Percentiles rank a stretch among this genome's conserved stretches.
phyloP scores from a whole-genome alignment of 2,797 vertebrate species.

The Thalassophryne amazonica region DNA sequence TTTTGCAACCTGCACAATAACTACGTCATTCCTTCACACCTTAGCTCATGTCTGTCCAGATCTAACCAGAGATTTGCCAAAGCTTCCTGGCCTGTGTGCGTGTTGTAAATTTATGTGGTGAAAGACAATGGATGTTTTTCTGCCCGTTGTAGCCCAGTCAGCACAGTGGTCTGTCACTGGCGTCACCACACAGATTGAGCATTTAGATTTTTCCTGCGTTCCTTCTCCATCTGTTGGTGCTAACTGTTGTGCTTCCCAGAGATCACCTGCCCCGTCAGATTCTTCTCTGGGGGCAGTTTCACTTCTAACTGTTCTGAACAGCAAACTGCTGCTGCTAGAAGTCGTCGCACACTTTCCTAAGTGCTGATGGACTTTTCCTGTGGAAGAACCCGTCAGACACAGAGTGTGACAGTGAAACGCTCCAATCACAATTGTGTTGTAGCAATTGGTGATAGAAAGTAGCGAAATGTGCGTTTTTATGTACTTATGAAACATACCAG shows the following conservation, averaged over 20 bases:
- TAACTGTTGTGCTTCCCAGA: constrained; percentile 19
- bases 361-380: background rate
- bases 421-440: constrained; percentile 33
- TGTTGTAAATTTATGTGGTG: constrained; percentile 5
- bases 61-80: constrained; percentile 27
- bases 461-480: constrained; percentile 20
- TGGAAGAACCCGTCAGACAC: background rate
- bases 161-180: background rate
- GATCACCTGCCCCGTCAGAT: constrained; percentile 1
- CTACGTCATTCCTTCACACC: constrained; percentile 47
- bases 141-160: too few species aligned
- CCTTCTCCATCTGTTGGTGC: constrained; percentile 20
- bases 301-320: background rate
- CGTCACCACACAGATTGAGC: background rate
- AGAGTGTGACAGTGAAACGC: background rate
- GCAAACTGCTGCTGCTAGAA: constrained; percentile 15
- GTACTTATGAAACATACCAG: constrained; percentile 19
- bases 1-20: constrained; percentile 36
- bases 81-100: background rate
- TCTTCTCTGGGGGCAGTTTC: too few species aligned
- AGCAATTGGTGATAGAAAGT: constrained; percentile 28
- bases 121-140: too few species aligned
- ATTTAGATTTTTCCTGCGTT: background rate
- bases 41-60: constrained; percentile 26
- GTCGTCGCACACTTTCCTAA: background rate